Evolutionary conservation across 2,888 invertebrate genomes (phyloP).

Genomic region (Parnassius smintheus): DNA sequence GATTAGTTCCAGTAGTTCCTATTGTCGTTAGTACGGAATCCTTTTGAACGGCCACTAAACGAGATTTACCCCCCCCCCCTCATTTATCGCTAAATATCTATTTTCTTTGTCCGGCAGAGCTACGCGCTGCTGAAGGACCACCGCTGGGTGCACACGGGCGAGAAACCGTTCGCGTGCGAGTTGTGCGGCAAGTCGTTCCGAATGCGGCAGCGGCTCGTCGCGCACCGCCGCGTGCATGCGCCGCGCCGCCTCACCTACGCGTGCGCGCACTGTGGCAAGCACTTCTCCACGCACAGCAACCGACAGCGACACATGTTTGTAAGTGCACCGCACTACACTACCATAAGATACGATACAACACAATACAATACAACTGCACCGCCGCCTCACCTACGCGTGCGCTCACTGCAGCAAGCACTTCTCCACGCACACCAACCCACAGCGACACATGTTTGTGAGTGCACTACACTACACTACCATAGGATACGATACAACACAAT

Average conservation of each 20-base stretch:
- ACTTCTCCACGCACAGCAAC: slow-evolving; percentile 68
- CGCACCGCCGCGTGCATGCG: slow-evolving; percentile 62
- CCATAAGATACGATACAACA: no score
- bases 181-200: slow-evolving; percentile 65
- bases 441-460: slow-evolving; percentile 73
- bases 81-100: neutral
- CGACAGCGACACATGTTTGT: slow-evolving; percentile 72
- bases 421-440: slow-evolving; percentile 62
- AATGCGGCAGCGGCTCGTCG: slow-evolving; percentile 64
- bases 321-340: slow-evolving; percentile 37
- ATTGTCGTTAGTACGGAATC: no score
- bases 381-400: slow-evolving; percentile 45
- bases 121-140: slow-evolving; percentile 70
- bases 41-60: no score
- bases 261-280: slow-evolving; percentile 63
- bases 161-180: slow-evolving; percentile 68
- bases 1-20: no score
- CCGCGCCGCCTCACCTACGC: slow-evolving; percentile 48
- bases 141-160: slow-evolving; percentile 72
- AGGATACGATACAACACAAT: no score
- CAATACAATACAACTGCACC: slow-evolving; percentile 46
- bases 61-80: neutral
- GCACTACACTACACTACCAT: neutral
- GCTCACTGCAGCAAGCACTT: slow-evolving; percentile 35
- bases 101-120: slow-evolving; percentile 44